phyloP scores from a whole-genome alignment of 2,797 vertebrate species.

The Ibycter americanus region DNA sequence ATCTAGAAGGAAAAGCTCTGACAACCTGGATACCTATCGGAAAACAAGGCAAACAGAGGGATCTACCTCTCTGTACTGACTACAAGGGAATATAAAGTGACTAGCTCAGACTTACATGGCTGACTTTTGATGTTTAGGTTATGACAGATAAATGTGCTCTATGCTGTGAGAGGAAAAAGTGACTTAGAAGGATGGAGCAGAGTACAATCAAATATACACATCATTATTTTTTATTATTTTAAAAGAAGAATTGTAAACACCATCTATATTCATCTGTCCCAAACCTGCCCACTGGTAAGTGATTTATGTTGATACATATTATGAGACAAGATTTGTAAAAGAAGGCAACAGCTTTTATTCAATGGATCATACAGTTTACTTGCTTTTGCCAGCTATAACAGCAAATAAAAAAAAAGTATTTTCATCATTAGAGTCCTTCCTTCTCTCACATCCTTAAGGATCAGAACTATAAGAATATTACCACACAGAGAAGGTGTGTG shows the following conservation, averaged over 20 bases:
- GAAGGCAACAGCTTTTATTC: background rate
- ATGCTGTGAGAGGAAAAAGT: conserved; percentile 18
- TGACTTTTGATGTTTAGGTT: conserved; percentile 24
- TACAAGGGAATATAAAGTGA: background rate
- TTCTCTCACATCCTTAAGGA: background rate
- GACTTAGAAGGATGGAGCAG: conserved; percentile 39
- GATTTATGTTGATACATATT: conserved; percentile 38
- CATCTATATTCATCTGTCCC: conserved; percentile 47
- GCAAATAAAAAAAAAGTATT: background rate
- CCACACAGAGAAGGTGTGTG: background rate
- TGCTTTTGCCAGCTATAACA: background rate
- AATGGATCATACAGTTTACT: background rate
- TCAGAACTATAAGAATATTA: background rate
- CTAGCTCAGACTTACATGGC: background rate
- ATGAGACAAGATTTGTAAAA: conserved; percentile 24
- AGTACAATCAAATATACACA: conserved; percentile 25
- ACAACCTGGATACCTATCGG: background rate
- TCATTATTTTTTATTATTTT: conserved; percentile 58
- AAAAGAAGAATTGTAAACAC: conserved; percentile 39
- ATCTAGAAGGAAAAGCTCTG: background rate
- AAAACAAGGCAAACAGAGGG: background rate
- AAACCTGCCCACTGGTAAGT: conserved; percentile 14
- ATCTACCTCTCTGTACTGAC: background rate
- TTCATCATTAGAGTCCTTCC: background rate
- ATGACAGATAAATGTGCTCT: background rate